These are phyloP conservation scores for Hassar affinis DNA, from an alignment of 2,113 vertebrate species.

Conservation along the genomic window DNA sequence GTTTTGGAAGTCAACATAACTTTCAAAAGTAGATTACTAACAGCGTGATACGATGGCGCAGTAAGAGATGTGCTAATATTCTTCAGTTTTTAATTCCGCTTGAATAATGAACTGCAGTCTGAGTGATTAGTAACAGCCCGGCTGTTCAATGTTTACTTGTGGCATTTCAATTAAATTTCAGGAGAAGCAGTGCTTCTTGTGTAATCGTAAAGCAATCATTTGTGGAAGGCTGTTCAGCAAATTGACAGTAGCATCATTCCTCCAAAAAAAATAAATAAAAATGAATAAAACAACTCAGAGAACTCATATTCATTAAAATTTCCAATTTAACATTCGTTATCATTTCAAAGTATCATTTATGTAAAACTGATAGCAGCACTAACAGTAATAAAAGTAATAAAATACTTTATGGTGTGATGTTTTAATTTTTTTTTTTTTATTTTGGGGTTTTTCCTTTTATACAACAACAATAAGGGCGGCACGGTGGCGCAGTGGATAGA, in stretches of 20 bases:
- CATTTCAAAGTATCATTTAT: too few species aligned
- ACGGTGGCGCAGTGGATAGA: too few species aligned
- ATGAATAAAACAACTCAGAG: neutral
- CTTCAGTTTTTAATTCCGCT: neutral
- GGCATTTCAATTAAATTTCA: constrained; percentile 13
- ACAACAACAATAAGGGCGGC: too few species aligned
- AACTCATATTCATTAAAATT: neutral
- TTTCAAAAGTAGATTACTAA: neutral
- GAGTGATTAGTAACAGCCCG: neutral
- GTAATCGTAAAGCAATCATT: neutral
- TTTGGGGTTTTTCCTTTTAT: too few species aligned
- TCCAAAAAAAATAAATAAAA: neutral
- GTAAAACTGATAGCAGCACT: neutral
- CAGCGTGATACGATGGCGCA: neutral
- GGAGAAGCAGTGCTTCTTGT: neutral
- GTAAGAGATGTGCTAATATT: neutral
- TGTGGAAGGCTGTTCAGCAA: neutral
- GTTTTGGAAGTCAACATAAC: neutral
- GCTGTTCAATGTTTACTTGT: constrained; percentile 12
- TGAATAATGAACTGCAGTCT: constrained; percentile 7
- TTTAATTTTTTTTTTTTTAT: too few species aligned
- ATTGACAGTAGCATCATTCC: neutral
- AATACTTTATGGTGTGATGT: neutral
- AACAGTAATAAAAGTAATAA: neutral
- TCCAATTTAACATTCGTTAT: neutral